Base-by-base conservation (phyloP, 2,888 invertebrate genomes). In the Drosophila formosana region DNA sequence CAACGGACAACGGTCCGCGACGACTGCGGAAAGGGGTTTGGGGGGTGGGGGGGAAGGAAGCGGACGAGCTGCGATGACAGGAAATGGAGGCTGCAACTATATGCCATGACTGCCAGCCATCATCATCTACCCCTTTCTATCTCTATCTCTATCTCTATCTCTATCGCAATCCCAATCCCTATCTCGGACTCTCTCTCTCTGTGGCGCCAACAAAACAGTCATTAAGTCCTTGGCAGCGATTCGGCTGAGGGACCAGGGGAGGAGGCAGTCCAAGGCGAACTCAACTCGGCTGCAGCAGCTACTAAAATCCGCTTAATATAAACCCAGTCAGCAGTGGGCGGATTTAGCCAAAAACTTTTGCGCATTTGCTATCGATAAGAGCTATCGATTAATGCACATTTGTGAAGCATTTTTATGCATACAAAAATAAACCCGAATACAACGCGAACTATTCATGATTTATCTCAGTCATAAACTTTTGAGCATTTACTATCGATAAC, bases 151-250 rank as follows among this genome's bases (percentile, higher is more conserved):
- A 58, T 26, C 37, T 28, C 26, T 23, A 55, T 39, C 25, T 30
- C 37, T 39, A 58, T 26, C 37, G 32, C 23, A 18, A 46, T 62
- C 50, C 51, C 62, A 39, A 46, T 58, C 50, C 52, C 70, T 26
- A 51, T 56, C 43, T 56, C 53, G 9, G 47, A 37, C 61, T 25
- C 53, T 45, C 52, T 55, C 41, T 28, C 64, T 65, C 43, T 63
- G 52, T 69, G 73, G 77, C 80, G 69, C 77, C 77, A 80, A 73
- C 77, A 80, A 80, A 76, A 80, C 77, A 80, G 80, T 80, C 80
- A 80, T 78, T 78, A 80, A 80, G 78, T 76, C 72, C 52, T 75
- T 78, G 75, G 62, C 63, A 74, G 66, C 69, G 47, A 49, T 63
- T 57, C 66, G 41, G 62, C 61, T 2, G 52, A 3, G 2, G 52